Evolutionary conservation across 2,888 invertebrate species (phyloP), one percentile per base, ranked within the genome.

Genomic region (Dinocampus coccinellae): DNA sequence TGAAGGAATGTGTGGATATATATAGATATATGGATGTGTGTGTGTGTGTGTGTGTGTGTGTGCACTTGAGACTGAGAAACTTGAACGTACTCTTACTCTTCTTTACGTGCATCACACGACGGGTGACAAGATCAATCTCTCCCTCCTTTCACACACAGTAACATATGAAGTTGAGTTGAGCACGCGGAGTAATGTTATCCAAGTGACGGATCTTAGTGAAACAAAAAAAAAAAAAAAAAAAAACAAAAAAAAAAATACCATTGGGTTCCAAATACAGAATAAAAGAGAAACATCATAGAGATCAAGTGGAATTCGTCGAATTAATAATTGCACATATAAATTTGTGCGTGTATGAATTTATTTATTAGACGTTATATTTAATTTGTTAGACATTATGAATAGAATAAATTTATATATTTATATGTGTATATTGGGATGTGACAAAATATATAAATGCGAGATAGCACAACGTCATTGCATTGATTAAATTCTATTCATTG

Each of bases 81-180:
- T 55, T 24, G 24, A 55, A 55, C 26, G 13, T 7, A 55, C 47
- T 47, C 47, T 47, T 47, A 47, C 47, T 47, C 47, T 47, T 47
- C 47, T 55, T 55, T 55, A 55, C 55, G 55, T 55, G 26, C 55
- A 26, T 55, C 55, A 55, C 55, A 26, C 24, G 55, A 6, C 26
- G 55, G 26, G 47, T 47, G 55, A 55, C 55, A 55, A 55, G 55
- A 55, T 55, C 55, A 55, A 55, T 55, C 55, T 55, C 22, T 47
- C 47, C 16, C 47, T 16, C 16, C 47, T 24, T 55, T 24, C 55
- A 22, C 55, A 55, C 26, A 55, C 26, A 3, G 20, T 24, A 53
- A 55, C 55, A 11, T 11, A 55, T 11, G 26, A 22, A 24, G 55
- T 24, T 10, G 11, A 13, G 24, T 24, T 13, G 26, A 22, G 55